Conservation (phyloP, 2,797 vertebrate genomes). For the Melanogrammus aeglefinus region DNA sequence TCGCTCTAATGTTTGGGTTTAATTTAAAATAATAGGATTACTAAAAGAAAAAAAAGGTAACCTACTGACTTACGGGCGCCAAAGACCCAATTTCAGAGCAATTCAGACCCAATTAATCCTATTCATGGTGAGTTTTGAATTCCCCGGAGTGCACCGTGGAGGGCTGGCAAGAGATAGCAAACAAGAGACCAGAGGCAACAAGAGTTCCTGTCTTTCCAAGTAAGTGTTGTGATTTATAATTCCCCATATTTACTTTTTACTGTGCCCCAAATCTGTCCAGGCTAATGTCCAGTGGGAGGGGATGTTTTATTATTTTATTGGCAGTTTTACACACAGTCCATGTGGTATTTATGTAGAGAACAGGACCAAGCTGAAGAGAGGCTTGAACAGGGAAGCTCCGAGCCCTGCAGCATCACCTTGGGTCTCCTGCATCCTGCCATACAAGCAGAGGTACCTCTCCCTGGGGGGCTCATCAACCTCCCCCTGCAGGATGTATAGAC, state of each 20-base stretch:
- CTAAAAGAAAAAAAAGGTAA: not conserved
- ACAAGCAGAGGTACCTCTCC: not conserved
- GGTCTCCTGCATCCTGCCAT: not conserved
- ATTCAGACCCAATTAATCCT: not conserved
- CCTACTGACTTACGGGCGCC: not conserved
- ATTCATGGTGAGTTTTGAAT: not conserved
- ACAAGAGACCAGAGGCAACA: not conserved
- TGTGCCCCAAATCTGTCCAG: not conserved
- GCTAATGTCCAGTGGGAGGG: not conserved
- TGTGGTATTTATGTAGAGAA: not conserved
- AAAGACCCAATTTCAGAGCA: not conserved
- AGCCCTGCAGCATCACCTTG: not conserved
- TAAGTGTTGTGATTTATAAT: not conserved
- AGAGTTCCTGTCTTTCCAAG: not conserved
- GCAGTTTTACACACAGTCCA: not conserved
- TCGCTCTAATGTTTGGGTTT: not conserved
- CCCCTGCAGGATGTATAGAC: not conserved
- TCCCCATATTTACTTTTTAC: not conserved
- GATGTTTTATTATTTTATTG: not conserved
- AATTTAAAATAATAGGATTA: constrained; percentile 5
- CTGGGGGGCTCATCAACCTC: not conserved
- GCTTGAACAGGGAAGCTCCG: not conserved
- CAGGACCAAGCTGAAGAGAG: not conserved
- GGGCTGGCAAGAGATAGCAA: not conserved
- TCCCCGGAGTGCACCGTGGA: not conserved